phyloP scores from a whole-genome alignment of 2,113 vertebrate genomes.

The Hippocampus guttulatus region DNA sequence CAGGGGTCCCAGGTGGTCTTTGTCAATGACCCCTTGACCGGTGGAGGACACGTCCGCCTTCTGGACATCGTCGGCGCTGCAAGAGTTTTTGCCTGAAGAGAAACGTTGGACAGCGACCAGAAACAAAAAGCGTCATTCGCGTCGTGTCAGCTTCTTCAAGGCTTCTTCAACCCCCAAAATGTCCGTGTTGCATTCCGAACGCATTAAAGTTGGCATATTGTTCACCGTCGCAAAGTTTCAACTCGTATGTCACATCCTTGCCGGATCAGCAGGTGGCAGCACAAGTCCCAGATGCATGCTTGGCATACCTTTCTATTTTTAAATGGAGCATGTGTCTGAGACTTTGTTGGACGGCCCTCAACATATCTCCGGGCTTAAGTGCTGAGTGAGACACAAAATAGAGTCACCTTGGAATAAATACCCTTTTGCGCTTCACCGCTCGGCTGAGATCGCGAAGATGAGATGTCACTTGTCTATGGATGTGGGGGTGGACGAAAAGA shows the following conservation, averaged over 20 bases:
- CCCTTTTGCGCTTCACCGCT: neutral
- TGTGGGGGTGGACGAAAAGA: neutral
- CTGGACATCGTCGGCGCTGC: slow-evolving; percentile 93
- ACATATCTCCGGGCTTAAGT: slow-evolving; percentile 32
- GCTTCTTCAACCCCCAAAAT: neutral
- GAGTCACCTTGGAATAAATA: slow-evolving; percentile 13
- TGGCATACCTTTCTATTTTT: slow-evolving; percentile 66
- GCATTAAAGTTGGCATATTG: neutral
- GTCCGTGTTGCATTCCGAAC: neutral
- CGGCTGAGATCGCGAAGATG: neutral
- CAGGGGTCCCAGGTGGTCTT: slow-evolving; percentile 94
- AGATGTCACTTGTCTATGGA: neutral
- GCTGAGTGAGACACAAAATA: slow-evolving; percentile 9
- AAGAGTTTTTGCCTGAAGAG: slow-evolving; percentile 83
- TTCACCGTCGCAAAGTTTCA: neutral
- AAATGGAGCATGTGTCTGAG: slow-evolving; percentile 57
- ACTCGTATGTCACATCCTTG: neutral
- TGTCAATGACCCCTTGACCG: slow-evolving; percentile 97
- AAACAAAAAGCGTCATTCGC: neutral
- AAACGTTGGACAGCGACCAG: slow-evolving; percentile 18
- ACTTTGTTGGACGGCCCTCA: slow-evolving; percentile 57
- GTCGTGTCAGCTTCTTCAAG: neutral
- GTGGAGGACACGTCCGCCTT: slow-evolving; percentile 98
- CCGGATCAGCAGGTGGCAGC: slow-evolving; percentile 68
- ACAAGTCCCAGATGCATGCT: slow-evolving; percentile 19